Conservation (phyloP, 2,888 invertebrate species). For the Zaprionus bogoriensis region DNA sequence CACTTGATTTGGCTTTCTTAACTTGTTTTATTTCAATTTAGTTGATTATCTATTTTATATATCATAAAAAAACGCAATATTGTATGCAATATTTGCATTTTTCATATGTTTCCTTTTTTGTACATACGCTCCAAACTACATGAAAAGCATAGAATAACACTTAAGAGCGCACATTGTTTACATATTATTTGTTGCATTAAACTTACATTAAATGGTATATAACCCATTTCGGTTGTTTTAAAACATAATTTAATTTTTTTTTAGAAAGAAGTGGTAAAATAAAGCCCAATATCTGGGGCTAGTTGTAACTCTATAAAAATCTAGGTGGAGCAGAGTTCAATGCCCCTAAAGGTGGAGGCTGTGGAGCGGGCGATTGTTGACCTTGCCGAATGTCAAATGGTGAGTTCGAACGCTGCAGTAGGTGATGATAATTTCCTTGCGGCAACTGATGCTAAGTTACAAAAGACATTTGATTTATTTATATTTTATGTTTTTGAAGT, state of each 20-base stretch:
- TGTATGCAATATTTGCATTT: conserved; percentile 22
- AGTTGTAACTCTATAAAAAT: conserved; percentile 83
- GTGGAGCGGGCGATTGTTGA: conserved; percentile 79
- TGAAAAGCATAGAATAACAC: conserved; percentile 15
- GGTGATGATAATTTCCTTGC: conserved; percentile 82
- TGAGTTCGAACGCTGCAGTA: conserved; percentile 82
- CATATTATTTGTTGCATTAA: conserved; percentile 21
- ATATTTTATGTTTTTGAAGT: no score
- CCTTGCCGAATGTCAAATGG: conserved; percentile 82
- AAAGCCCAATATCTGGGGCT: conserved; percentile 82
- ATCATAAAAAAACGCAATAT: no score
- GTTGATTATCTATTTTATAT: no score
- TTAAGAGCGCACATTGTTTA: conserved; percentile 21
- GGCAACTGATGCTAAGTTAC: conserved; percentile 80
- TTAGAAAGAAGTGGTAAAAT: conserved; percentile 83
- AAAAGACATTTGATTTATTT: conserved; percentile 9
- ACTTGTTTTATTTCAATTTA: no score
- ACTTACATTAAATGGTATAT: conserved; percentile 43
- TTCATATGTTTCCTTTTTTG: conserved; percentile 23
- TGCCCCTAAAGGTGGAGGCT: conserved; percentile 79
- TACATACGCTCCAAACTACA: conserved; percentile 27
- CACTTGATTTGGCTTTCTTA: no score
- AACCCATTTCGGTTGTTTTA: conserved; percentile 49
- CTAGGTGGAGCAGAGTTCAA: conserved; percentile 83
- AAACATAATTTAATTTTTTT: conserved; percentile 45